Conservation (phyloP, 2,888 invertebrate species). For the Sturmia bella region DNA sequence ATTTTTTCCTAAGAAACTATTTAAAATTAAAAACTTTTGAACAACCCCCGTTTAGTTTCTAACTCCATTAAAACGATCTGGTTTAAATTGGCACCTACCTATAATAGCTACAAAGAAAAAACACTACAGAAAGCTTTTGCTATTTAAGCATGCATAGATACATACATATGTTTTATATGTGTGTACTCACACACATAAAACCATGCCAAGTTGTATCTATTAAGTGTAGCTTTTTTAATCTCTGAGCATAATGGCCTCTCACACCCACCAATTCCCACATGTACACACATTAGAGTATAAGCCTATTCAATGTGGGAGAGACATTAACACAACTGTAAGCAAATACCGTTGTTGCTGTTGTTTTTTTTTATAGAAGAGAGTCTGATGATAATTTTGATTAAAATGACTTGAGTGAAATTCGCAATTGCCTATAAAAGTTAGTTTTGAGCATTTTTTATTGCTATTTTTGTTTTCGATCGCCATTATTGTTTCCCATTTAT, state of each 20-base stretch:
- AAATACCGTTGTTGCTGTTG: neutral
- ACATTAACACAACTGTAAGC: conserved; percentile 1
- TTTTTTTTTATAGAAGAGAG: conserved; percentile 25
- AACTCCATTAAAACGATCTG: neutral
- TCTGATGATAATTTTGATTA: neutral
- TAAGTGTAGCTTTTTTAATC: neutral
- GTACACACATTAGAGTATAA: neutral
- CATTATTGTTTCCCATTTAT: conserved; percentile 65
- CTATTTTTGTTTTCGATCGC: conserved; percentile 57
- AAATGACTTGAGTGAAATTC: conserved; percentile 52
- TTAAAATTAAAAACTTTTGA: neutral
- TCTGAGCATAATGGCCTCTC: conserved; percentile 19
- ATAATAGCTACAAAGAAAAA: no score
- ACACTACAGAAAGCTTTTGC: neutral
- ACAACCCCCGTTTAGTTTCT: neutral
- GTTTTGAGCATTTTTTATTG: conserved; percentile 20
- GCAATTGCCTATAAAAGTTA: conserved; percentile 60
- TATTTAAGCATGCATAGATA: neutral
- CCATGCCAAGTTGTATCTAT: neutral
- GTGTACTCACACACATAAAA: neutral
- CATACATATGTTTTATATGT: no score
- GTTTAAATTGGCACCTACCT: neutral
- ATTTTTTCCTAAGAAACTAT: no score
- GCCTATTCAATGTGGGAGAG: neutral
- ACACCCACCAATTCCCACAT: neutral